Conservation (phyloP, 2,113 vertebrate genomes). For the Phylloscopus trochilus region DNA sequence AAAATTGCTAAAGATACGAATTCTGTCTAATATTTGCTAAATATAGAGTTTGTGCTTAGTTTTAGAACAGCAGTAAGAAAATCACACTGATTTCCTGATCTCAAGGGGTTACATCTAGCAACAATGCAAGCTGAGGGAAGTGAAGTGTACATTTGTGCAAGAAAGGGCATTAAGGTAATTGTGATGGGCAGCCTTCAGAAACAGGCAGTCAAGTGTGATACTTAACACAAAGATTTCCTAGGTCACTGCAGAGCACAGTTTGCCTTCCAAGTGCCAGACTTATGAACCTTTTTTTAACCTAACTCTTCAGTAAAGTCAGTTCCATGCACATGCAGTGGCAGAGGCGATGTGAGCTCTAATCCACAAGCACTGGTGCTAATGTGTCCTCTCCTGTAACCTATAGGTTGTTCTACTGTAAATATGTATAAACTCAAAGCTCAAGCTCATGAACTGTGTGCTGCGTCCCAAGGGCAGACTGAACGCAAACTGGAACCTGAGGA, state of each 20-base stretch:
- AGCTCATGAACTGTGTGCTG: not conserved
- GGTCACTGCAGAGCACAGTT: constrained; percentile 43
- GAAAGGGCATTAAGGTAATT: not conserved
- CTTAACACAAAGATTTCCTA: not conserved
- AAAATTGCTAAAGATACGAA: not conserved
- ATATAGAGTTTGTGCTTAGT: not conserved
- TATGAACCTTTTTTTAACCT: constrained; percentile 35
- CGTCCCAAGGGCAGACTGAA: not conserved
- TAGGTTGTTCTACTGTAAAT: constrained; percentile 33
- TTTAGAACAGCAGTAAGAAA: constrained; percentile 20
- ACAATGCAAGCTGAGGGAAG: not conserved
- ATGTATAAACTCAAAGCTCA: not conserved
- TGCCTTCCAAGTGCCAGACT: constrained; percentile 69
- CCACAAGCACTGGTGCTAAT: constrained; percentile 62
- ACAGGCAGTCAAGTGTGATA: not conserved
- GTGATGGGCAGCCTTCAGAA: constrained; percentile 1
- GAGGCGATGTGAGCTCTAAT: not conserved
- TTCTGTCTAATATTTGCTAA: not conserved
- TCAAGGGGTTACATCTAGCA: not conserved
- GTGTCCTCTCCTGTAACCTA: constrained; percentile 7
- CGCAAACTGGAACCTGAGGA: not conserved
- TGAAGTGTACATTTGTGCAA: not conserved
- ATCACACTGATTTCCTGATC: constrained; percentile 2
- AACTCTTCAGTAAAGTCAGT: not conserved
- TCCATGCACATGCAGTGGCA: constrained; percentile 4